These are phyloP conservation scores for Calonectris borealis DNA, from an alignment of 2,113 vertebrate species.

Conservation along the genomic window DNA sequence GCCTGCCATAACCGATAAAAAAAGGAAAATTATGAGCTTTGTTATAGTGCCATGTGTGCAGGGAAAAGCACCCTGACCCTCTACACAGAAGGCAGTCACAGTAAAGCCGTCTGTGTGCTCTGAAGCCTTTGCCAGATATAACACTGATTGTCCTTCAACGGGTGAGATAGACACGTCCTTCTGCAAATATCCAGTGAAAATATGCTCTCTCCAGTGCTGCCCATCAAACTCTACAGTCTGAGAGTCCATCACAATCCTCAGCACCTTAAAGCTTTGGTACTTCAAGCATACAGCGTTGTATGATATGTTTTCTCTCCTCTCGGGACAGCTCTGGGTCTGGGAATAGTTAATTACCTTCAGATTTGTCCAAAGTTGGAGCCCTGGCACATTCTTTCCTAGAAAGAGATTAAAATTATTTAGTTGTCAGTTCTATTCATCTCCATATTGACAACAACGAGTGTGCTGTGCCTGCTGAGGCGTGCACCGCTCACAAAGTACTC, in stretches of 20 bases:
- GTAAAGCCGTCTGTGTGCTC: background rate
- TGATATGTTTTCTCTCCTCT: background rate
- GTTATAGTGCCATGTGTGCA: fast-evolving
- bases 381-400: background rate
- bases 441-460: background rate
- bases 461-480: background rate
- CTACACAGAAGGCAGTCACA: background rate
- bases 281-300: background rate
- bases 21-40: background rate
- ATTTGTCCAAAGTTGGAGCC: background rate
- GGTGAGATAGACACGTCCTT: background rate
- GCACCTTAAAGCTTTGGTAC: background rate
- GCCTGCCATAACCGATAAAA: background rate
- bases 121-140: background rate
- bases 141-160: fast-evolving
- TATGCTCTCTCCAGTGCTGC: background rate
- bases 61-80: background rate
- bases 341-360: background rate
- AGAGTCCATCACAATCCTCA: background rate
- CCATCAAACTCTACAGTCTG: background rate
- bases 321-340: background rate
- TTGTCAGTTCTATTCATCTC: background rate
- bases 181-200: background rate
- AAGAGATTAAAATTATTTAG: background rate
- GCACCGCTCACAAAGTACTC: background rate